Conservation (phyloP, 2,888 invertebrate species). For the Ceramica pisi region DNA sequence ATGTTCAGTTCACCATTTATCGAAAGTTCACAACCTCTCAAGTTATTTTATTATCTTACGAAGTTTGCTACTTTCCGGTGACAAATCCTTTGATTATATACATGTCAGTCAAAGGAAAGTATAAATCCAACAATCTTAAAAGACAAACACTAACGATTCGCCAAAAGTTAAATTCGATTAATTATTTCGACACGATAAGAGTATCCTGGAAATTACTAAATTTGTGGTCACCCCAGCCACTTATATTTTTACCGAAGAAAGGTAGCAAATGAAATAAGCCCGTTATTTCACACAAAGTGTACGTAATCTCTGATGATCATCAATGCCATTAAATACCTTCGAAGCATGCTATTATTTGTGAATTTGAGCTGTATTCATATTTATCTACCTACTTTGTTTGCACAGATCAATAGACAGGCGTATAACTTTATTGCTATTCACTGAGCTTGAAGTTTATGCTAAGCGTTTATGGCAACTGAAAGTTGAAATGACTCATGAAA, state of each 20-base stretch:
- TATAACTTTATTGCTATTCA: conserved; percentile 1
- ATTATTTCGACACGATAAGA: neutral
- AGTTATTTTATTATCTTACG: too few species aligned
- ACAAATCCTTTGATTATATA: too few species aligned
- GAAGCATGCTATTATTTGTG: conserved; percentile 32
- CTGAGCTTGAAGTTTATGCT: neutral
- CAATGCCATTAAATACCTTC: conserved; percentile 24
- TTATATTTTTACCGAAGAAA: neutral
- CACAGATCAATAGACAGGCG: conserved; percentile 6
- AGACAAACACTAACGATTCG: neutral
- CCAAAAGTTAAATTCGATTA: neutral
- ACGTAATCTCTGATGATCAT: conserved; percentile 26
- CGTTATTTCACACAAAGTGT: conserved; percentile 10
- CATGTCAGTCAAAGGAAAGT: too few species aligned
- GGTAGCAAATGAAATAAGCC: too few species aligned
- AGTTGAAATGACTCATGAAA: too few species aligned
- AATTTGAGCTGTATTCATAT: conserved; percentile 20
- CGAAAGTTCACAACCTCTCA: too few species aligned
- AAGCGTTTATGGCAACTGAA: conserved; percentile 2
- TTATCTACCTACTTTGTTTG: conserved; percentile 15
- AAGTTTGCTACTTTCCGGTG: too few species aligned
- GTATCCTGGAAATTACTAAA: neutral
- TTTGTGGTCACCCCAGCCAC: neutral
- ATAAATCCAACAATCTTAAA: neutral
- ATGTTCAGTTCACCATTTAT: too few species aligned